Evolutionary conservation across 2,113 vertebrate species (phyloP).

Genomic region (Corythornis cristatus): DNA sequence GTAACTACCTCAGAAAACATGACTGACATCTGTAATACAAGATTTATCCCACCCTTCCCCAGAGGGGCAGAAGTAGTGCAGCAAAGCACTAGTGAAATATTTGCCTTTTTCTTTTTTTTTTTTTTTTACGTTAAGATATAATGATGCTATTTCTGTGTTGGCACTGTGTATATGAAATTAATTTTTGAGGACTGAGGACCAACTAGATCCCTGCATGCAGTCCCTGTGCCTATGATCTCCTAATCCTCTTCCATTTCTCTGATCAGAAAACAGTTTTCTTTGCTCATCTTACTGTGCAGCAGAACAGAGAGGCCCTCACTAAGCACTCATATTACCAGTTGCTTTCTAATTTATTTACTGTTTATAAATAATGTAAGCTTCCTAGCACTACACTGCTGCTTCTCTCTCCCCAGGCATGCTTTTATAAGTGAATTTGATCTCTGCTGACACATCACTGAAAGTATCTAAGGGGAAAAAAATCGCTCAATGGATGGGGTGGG

Average conservation of each 20-base stretch:
- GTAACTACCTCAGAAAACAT: background rate
- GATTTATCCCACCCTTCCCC: background rate
- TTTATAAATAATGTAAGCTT: constrained; percentile 65
- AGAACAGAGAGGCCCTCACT: background rate
- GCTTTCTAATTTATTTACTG: constrained; percentile 57
- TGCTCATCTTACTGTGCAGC: background rate
- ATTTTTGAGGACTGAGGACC: background rate
- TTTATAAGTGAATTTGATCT: constrained; percentile 47
- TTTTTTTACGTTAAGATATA: background rate
- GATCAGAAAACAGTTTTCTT: background rate
- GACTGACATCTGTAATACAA: background rate
- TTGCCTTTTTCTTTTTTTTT: background rate
- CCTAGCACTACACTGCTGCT: constrained; percentile 1
- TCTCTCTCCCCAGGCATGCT: background rate
- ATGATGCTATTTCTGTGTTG: background rate
- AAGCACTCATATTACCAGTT: constrained; percentile 28
- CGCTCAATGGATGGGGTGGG: background rate
- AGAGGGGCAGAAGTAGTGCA: background rate
- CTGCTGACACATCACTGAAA: background rate
- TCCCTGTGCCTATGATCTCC: background rate
- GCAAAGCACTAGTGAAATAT: background rate
- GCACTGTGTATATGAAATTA: background rate
- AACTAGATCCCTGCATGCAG: background rate
- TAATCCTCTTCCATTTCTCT: background rate
- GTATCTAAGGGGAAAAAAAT: background rate